phyloP scores from a whole-genome alignment of 1,140 invertebrate species.

The Sipha flava region DNA sequence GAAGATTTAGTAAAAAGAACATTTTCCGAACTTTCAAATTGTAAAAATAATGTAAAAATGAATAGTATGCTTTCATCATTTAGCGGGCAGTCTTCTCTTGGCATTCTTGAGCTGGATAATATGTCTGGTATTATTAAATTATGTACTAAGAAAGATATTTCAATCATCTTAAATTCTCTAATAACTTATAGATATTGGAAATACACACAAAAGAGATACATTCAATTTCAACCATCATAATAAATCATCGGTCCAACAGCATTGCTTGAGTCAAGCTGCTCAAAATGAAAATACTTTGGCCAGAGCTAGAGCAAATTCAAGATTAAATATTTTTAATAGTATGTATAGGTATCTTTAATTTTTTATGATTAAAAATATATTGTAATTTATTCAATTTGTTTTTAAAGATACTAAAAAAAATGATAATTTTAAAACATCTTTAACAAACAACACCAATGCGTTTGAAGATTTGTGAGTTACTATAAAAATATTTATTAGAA shows the following conservation, averaged over 20 bases:
- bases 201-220: neutral
- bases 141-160: neutral
- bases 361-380: neutral
- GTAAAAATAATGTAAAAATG: neutral
- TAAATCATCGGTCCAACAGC: neutral
- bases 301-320: conserved; percentile 11
- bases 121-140: conserved; percentile 12
- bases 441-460: neutral
- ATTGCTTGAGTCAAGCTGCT: neutral
- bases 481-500: neutral
- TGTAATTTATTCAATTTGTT: neutral
- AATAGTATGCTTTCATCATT: conserved; percentile 8
- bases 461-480: conserved; percentile 10
- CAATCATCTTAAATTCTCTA: neutral
- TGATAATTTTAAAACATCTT: neutral
- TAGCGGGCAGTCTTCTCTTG: conserved; percentile 7
- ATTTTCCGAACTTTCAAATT: neutral
- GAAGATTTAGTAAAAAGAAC: neutral
- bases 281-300: neutral
- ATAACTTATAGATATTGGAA: neutral
- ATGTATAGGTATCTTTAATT: neutral
- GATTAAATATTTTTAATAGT: neutral
- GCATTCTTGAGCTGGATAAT: conserved; percentile 16
- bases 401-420: neutral
- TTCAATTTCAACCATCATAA: neutral